Conservation (phyloP, 2,797 vertebrate species). For the Buceros bicornis region DNA sequence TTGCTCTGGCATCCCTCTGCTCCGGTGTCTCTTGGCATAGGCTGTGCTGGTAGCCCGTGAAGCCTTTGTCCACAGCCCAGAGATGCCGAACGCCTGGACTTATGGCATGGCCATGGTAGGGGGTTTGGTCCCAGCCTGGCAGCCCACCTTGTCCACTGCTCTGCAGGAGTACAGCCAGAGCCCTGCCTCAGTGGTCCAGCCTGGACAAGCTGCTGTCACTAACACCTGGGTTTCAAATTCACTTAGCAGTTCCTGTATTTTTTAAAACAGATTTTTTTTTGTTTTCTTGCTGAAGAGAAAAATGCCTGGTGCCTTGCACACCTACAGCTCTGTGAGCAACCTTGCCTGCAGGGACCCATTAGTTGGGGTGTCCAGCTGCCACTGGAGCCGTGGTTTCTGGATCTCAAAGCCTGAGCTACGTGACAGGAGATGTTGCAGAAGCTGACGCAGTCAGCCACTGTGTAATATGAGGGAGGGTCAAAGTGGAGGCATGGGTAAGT, state of each 20-base stretch:
- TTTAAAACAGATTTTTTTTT: not conserved
- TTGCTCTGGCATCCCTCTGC: not conserved
- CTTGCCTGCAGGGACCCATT: not conserved
- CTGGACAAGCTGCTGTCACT: rapidly evolving
- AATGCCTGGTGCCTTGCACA: not conserved
- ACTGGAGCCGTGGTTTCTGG: not conserved
- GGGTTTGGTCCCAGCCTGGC: not conserved
- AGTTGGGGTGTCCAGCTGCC: not conserved
- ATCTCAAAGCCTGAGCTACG: not conserved
- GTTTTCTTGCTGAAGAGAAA: not conserved
- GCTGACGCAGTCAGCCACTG: not conserved
- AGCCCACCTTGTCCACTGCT: not conserved
- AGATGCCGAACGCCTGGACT: rapidly evolving
- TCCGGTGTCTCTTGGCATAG: not conserved
- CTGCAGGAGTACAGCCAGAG: not conserved
- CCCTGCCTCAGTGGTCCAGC: not conserved
- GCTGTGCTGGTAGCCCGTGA: not conserved
- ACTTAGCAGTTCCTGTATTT: not conserved
- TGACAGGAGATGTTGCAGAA: not conserved
- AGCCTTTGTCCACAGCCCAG: not conserved
- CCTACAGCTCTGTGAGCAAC: not conserved
- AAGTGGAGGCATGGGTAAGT: not conserved
- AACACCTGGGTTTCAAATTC: not conserved
- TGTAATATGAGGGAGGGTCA: not conserved
- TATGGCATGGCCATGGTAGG: rapidly evolving